phyloP scores from a whole-genome alignment of 2,888 invertebrate species.

The Eupeodes latifasciatus region DNA sequence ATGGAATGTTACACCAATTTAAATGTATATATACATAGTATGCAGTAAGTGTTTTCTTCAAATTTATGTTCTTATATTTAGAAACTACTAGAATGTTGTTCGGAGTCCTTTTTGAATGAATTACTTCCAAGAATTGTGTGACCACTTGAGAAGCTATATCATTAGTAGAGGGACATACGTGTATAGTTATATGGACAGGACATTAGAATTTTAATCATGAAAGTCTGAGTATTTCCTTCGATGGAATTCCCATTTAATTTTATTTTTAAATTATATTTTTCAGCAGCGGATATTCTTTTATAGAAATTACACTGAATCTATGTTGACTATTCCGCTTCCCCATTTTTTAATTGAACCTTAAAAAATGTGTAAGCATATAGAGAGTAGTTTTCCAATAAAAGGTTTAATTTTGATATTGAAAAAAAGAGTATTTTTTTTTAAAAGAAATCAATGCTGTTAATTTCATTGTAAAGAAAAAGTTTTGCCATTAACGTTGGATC shows the following conservation, averaged over 20 bases:
- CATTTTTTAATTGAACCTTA: neutral
- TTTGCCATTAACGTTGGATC: no score
- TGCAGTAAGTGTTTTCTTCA: constrained; percentile 54
- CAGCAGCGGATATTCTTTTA: constrained; percentile 21
- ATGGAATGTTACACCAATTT: neutral
- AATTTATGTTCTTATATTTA: constrained; percentile 31
- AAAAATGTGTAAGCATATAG: no score
- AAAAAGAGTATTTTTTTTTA: no score
- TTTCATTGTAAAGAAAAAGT: no score
- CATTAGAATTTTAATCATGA: constrained; percentile 44
- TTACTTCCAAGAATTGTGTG: constrained; percentile 56
- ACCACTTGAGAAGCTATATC: constrained; percentile 70
- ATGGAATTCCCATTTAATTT: constrained; percentile 2
- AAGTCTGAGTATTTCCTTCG: constrained; percentile 22
- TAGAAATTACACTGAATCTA: no score
- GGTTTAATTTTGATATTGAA: no score
- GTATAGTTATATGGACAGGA: no score
- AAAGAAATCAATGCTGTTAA: no score
- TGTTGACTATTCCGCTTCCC: neutral
- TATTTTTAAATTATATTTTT: constrained; percentile 16
- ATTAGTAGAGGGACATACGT: constrained; percentile 39
- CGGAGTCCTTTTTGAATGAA: neutral
- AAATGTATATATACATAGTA: neutral
- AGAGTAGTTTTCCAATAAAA: no score
- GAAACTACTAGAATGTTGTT: neutral